These are phyloP conservation scores for Catostylus mosaicus DNA, from an alignment of 30 jellyfish, hydroid and myxozoan genomes.

Conservation along the genomic window DNA sequence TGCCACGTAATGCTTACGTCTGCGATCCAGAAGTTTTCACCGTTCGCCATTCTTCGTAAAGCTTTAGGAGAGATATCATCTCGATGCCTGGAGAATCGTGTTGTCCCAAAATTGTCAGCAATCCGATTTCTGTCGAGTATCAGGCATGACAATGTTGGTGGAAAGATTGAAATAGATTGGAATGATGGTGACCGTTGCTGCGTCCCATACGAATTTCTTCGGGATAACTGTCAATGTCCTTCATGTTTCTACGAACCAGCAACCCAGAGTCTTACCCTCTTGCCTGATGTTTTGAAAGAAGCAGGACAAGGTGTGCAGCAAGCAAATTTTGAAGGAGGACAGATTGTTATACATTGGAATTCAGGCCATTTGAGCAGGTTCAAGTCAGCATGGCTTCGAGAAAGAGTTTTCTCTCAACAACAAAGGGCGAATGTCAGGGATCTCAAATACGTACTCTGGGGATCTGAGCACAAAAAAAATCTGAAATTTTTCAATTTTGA, in stretches of 20 bases:
- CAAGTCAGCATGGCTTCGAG: constrained; percentile 30
- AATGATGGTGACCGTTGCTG: constrained; percentile 6
- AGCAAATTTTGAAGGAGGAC: background rate
- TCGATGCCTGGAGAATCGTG: no score
- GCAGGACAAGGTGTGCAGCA: constrained; percentile 14
- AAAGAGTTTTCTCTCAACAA: background rate
- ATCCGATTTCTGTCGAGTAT: background rate
- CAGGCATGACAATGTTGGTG: background rate
- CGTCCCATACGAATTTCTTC: constrained; percentile 66
- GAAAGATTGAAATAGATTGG: constrained; percentile 44
- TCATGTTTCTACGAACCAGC: constrained; percentile 71
- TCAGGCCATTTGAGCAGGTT: constrained; percentile 53
- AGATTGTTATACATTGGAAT: constrained; percentile 21
- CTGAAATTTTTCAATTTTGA: constrained; percentile 23
- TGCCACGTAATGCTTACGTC: no score
- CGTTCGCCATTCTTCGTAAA: no score
- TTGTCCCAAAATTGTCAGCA: no score
- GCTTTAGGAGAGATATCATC: no score
- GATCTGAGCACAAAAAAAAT: constrained; percentile 14
- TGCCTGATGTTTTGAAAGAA: constrained; percentile 46
- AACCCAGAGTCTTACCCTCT: constrained; percentile 46
- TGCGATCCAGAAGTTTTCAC: no score
- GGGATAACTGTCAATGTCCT: constrained; percentile 87
- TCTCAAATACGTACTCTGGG: constrained; percentile 19
- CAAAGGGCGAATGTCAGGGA: constrained; percentile 1